Conservation (phyloP, 2,797 vertebrate genomes). For the Labroides dimidiatus region DNA sequence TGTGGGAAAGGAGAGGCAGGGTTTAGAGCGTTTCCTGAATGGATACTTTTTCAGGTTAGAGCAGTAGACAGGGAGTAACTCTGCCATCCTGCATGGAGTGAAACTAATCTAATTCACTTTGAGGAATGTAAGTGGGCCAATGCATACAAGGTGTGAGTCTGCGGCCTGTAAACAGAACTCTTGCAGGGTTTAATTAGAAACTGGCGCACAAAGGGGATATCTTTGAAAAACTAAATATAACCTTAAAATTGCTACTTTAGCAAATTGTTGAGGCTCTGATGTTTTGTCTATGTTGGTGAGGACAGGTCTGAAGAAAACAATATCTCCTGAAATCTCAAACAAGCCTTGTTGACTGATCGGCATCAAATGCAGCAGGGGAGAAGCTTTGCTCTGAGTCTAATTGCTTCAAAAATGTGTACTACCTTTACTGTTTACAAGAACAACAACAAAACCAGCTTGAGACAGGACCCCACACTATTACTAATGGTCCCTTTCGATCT, state of each 20-base stretch:
- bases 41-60: constrained; percentile 67
- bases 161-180: constrained; percentile 68
- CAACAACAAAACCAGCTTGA: background rate
- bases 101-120: constrained; percentile 78
- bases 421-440: constrained; percentile 6
- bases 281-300: constrained; percentile 18
- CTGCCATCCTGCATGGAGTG: constrained; percentile 67
- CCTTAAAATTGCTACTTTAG: constrained; percentile 13
- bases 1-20: constrained; percentile 51
- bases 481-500: background rate
- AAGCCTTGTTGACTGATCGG: constrained; percentile 11
- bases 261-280: constrained; percentile 28
- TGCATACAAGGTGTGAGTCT: constrained; percentile 78
- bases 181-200: constrained; percentile 62
- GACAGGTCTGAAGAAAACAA: constrained; percentile 14
- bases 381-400: background rate
- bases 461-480: background rate
- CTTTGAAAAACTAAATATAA: constrained; percentile 45
- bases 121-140: constrained; percentile 74
- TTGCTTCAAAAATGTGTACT: background rate
- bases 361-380: background rate
- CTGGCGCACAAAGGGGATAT: constrained; percentile 37
- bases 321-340: constrained; percentile 11
- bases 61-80: constrained; percentile 69
- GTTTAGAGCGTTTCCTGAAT: constrained; percentile 73